Conservation (phyloP, 1,140 invertebrate genomes). For the Eurosta solidaginis region DNA sequence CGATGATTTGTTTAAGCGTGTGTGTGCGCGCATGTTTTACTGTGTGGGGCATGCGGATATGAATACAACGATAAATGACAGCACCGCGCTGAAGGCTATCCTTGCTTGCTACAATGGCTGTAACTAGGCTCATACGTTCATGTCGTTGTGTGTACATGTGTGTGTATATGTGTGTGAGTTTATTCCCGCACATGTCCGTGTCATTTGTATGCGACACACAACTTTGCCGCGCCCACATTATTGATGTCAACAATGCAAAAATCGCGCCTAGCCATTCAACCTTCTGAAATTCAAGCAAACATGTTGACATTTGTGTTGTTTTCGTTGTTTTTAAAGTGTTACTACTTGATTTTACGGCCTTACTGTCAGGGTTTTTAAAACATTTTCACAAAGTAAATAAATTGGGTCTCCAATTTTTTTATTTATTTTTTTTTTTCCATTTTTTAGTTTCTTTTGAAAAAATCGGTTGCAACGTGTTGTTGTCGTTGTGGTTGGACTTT, state of each 20-base stretch:
- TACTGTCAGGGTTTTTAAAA: neutral
- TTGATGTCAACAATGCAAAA: slow-evolving; percentile 10
- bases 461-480: neutral
- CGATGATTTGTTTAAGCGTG: neutral
- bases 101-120: neutral
- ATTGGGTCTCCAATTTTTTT: neutral
- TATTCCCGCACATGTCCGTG: neutral
- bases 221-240: neutral
- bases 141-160: neutral
- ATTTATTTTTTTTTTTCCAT: neutral
- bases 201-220: neutral
- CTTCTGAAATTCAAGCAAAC: slow-evolving; percentile 2
- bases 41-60: neutral
- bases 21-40: no score
- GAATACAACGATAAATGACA: no score
- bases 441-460: neutral
- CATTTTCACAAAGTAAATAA: neutral
- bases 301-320: neutral
- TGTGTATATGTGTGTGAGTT: neutral
- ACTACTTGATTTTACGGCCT: neutral
- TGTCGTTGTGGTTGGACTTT: neutral
- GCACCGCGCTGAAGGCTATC: neutral
- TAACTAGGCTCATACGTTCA: no score
- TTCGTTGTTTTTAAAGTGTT: neutral
- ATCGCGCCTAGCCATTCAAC: neutral